A percentile compares a stretch with the other conserved stretches of the same genome.
These are phyloP conservation scores for Horisme vitalbata DNA, from an alignment of 2,888 invertebrate species.

Conservation along the genomic window DNA sequence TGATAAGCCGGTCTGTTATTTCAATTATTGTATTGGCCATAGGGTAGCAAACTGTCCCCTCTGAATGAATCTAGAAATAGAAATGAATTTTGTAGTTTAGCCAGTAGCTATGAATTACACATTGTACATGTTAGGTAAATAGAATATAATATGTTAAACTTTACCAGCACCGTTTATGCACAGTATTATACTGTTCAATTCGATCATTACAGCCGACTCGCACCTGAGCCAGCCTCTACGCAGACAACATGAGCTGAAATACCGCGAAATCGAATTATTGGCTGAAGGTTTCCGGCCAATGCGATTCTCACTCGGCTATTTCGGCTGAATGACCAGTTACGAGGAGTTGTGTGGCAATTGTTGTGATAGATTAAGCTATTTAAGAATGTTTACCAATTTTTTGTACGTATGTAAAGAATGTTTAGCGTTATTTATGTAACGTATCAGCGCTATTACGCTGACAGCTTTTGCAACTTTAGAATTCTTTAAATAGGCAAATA, in stretches of 20 bases:
- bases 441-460: no score
- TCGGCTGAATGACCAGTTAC: slow-evolving; percentile 8
- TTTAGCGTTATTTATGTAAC: no score
- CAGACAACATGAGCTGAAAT: slow-evolving; percentile 68
- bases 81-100: background rate
- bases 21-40: no score
- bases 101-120: background rate
- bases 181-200: slow-evolving; percentile 53
- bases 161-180: slow-evolving; percentile 25
- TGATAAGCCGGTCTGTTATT: no score
- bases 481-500: no score
- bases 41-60: no score
- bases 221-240: slow-evolving; percentile 60
- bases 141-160: no score
- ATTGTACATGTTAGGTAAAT: no score
- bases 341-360: slow-evolving; percentile 10
- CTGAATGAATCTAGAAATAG: no score
- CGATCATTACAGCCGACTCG: slow-evolving; percentile 59
- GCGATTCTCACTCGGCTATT: slow-evolving; percentile 43
- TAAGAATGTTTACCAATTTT: no score
- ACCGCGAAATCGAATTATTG: slow-evolving; percentile 78
- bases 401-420: no score
- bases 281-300: slow-evolving; percentile 61
- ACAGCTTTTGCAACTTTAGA: no score
- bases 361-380: slow-evolving; percentile 12